Conservation (phyloP, 1,140 invertebrate species). For the Hyposmocoma kahamanoa region DNA sequence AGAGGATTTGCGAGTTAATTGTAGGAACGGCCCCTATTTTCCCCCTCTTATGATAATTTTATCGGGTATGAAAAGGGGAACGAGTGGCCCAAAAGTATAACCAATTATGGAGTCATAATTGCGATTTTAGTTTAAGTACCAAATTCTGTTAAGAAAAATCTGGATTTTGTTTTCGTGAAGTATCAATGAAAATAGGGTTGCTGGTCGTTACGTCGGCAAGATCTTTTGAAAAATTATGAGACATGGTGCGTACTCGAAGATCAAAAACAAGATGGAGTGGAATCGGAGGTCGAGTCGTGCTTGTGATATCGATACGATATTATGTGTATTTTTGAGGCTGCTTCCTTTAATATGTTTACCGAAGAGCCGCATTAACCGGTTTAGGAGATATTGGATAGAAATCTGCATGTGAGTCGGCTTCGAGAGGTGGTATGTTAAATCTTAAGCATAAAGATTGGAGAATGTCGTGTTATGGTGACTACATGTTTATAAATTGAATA, state of each 20-base stretch:
- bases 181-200: neutral
- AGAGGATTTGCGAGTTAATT: neutral
- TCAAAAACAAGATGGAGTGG: neutral
- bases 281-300: neutral
- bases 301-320: conserved; percentile 4
- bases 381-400: neutral
- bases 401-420: no score
- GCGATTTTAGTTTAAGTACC: neutral
- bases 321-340: conserved; percentile 1
- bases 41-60: conserved; percentile 8
- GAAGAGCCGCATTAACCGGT: neutral
- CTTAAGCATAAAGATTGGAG: no score
- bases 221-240: neutral
- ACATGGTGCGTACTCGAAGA: neutral
- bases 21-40: neutral
- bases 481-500: no score
- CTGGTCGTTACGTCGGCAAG: neutral
- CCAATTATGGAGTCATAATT: conserved; percentile 1
- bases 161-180: no score
- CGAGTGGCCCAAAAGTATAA: neutral
- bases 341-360: conserved; percentile 4
- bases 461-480: no score
- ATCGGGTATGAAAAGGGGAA: conserved; percentile 2
- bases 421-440: no score
- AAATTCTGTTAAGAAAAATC: conserved; percentile 1